Conservation (phyloP, 2,888 invertebrate genomes). For the Agrilus mali region DNA sequence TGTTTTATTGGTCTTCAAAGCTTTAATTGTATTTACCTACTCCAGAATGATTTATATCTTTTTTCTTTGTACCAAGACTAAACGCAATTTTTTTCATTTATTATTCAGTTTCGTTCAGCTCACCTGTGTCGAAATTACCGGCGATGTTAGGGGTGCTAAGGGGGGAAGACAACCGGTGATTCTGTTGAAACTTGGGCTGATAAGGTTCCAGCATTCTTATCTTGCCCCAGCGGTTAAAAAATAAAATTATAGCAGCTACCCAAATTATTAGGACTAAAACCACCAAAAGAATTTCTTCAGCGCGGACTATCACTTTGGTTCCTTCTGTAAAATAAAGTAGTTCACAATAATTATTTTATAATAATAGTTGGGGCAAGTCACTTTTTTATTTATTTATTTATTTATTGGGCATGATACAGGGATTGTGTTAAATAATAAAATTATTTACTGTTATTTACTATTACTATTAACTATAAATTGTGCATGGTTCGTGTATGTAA, state of each 20-base stretch:
- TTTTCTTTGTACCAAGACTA: too few species aligned
- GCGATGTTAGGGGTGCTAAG: slow-evolving; percentile 36
- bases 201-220: slow-evolving; percentile 86
- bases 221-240: slow-evolving; percentile 92
- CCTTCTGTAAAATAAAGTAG: slow-evolving; percentile 19
- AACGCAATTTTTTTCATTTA: too few species aligned
- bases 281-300: slow-evolving; percentile 77
- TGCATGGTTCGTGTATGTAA: too few species aligned
- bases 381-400: too few species aligned
- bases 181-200: slow-evolving; percentile 78
- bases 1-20: too few species aligned
- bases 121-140: slow-evolving; percentile 32
- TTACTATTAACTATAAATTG: too few species aligned
- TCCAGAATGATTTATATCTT: too few species aligned
- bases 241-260: slow-evolving; percentile 80
- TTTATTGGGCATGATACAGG: too few species aligned
- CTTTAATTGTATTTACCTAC: too few species aligned
- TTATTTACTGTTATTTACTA: too few species aligned
- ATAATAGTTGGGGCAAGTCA: too few species aligned
- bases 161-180: slow-evolving; percentile 67
- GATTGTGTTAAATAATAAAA: too few species aligned
- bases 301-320: slow-evolving; percentile 61
- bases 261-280: slow-evolving; percentile 73
- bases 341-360: background rate
- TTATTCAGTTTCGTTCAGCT: slow-evolving; percentile 15